These are phyloP conservation scores for Hirtodrosophila histrioides DNA, from an alignment of 2,888 invertebrate genomes.

Conservation along the genomic window DNA sequence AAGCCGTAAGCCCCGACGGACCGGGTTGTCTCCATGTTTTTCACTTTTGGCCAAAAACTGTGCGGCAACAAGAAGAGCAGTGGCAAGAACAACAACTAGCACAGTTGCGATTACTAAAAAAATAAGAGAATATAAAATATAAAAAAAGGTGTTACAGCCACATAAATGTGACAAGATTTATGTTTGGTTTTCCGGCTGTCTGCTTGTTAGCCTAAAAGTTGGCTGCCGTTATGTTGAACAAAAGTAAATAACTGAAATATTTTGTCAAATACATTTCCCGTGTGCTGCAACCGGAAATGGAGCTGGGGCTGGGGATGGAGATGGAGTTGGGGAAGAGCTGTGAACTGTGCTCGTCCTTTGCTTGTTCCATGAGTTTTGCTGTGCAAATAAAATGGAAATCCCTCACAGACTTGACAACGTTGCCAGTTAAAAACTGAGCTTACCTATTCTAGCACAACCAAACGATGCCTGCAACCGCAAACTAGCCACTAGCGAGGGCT, in stretches of 20 bases:
- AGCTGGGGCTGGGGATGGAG: not conserved
- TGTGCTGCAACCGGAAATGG: constrained; percentile 25
- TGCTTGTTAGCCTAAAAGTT: constrained; percentile 76
- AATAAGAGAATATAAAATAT: not conserved
- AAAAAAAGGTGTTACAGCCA: constrained; percentile 53
- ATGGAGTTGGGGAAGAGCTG: constrained; percentile 11
- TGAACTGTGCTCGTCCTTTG: constrained; percentile 39
- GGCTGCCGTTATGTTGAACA: constrained; percentile 42
- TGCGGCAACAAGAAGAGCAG: constrained; percentile 8
- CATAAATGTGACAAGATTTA: constrained; percentile 77
- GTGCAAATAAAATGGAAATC: constrained; percentile 73
- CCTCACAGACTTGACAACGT: constrained; percentile 71
- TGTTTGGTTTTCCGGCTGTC: constrained; percentile 72
- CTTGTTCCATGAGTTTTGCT: constrained; percentile 52
- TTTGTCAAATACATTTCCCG: constrained; percentile 69
- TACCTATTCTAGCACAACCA: constrained; percentile 42
- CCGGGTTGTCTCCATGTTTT: constrained; percentile 25
- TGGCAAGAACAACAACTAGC: constrained; percentile 21
- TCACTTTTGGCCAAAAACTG: constrained; percentile 42
- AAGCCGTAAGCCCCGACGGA: constrained; percentile 28
- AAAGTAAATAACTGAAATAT: constrained; percentile 73
- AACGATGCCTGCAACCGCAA: constrained; percentile 52
- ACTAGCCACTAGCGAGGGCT: constrained; percentile 26
- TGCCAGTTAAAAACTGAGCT: constrained; percentile 55
- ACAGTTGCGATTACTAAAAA: constrained; percentile 38